Conservation (phyloP, 2,797 vertebrate species). For the Lacerta agilis region DNA sequence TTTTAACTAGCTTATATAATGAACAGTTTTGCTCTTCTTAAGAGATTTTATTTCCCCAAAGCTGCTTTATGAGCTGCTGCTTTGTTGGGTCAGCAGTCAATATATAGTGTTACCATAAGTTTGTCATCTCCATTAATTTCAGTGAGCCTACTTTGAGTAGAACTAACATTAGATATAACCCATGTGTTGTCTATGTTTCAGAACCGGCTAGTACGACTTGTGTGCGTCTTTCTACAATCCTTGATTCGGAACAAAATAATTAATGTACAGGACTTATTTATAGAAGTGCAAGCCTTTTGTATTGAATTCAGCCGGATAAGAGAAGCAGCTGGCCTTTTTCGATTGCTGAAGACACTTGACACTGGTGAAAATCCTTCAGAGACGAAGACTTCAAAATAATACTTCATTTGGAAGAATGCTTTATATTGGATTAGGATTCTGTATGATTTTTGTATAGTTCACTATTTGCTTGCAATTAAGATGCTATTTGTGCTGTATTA, state of each 20-base stretch:
- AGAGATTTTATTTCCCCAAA: neutral
- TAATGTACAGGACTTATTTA: slow-evolving; percentile 98
- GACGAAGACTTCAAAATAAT: slow-evolving; percentile 88
- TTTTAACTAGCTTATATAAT: neutral
- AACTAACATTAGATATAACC: neutral
- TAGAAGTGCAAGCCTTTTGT: slow-evolving; percentile 98
- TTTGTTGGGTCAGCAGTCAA: neutral
- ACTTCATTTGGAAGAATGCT: neutral
- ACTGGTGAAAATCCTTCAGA: slow-evolving; percentile 92
- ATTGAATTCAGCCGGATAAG: slow-evolving; percentile 99
- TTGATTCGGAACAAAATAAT: slow-evolving; percentile 99
- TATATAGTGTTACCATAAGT: no score
- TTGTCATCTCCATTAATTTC: no score
- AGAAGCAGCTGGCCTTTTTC: slow-evolving; percentile 95
- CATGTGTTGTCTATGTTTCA: slow-evolving; percentile 65
- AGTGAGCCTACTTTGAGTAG: no score
- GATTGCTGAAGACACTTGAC: slow-evolving; percentile 95
- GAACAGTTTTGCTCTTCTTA: neutral
- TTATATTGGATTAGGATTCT: slow-evolving; percentile 35
- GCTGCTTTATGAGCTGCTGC: slow-evolving; percentile 16
- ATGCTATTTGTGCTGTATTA: slow-evolving; percentile 53
- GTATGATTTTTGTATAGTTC: slow-evolving; percentile 40
- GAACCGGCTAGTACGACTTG: slow-evolving; percentile 97
- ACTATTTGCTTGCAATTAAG: slow-evolving; percentile 17
- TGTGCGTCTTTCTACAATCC: slow-evolving; percentile 98